These are phyloP conservation scores for Zoanthus solanderi DNA, from an alignment of 92 coral and sea anemone genomes.

Conservation along the genomic window DNA sequence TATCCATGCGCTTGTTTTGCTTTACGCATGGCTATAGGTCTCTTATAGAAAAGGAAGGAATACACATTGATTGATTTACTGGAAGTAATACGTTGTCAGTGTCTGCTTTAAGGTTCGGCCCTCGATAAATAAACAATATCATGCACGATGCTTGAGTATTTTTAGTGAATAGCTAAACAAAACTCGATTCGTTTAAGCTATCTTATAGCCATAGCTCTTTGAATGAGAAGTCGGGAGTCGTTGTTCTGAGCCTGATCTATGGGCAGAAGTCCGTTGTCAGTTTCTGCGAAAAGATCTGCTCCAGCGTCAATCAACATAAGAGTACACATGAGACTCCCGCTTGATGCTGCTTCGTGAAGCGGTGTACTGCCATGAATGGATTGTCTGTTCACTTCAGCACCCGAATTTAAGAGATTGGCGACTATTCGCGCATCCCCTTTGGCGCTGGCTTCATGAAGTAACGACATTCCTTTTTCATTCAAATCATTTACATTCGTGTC, in stretches of 20 bases:
- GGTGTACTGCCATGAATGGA: conserved; percentile 95
- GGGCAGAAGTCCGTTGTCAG: conserved; percentile 88
- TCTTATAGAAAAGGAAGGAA: conserved; percentile 62
- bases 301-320: conserved; percentile 80
- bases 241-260: conserved; percentile 77
- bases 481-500: conserved; percentile 75
- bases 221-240: conserved; percentile 65
- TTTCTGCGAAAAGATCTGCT: conserved; percentile 94
- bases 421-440: conserved; percentile 79
- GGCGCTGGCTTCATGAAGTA: conserved; percentile 89
- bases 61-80: conserved; percentile 41
- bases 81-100: conserved; percentile 89
- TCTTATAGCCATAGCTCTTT: conserved; percentile 89
- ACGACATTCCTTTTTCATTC: conserved; percentile 80
- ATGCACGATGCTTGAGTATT: not conserved
- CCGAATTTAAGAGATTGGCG: conserved; percentile 71
- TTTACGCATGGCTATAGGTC: conserved; percentile 82
- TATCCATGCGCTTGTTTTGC: not conserved
- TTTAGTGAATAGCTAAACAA: conserved; percentile 6
- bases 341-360: conserved; percentile 87
- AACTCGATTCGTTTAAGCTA: conserved; percentile 26
- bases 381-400: conserved; percentile 96
- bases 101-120: conserved; percentile 28
- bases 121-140: no score
- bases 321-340: conserved; percentile 73